These are phyloP conservation scores for Crotalus horridus DNA, from an alignment of 2,113 vertebrate species.

Conservation along the genomic window DNA sequence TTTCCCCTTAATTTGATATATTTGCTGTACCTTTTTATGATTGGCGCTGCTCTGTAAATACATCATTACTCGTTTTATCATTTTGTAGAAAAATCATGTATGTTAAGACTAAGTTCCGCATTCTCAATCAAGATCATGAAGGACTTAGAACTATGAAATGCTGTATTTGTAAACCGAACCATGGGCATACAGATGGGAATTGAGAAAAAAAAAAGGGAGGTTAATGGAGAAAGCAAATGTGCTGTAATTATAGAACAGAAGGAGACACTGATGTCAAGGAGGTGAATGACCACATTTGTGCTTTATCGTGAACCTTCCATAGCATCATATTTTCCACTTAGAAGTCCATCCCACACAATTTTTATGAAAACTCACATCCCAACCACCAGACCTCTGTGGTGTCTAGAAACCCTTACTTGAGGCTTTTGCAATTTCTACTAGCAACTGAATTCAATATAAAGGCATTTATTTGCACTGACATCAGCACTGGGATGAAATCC, in stretches of 20 bases:
- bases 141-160: rapidly evolving
- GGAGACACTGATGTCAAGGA: background rate
- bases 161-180: background rate
- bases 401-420: background rate
- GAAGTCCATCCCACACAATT: background rate
- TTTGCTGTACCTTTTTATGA: background rate
- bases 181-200: rapidly evolving
- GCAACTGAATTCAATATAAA: background rate
- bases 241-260: rapidly evolving
- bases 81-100: background rate
- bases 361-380: background rate
- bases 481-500: background rate
- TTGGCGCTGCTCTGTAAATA: background rate
- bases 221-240: background rate
- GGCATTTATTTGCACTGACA: background rate
- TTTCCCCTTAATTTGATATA: background rate
- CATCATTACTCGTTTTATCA: background rate
- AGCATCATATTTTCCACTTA: background rate
- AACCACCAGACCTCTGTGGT: background rate
- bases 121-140: background rate
- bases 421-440: background rate
- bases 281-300: rapidly evolving
- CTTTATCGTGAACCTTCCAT: background rate
- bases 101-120: background rate
- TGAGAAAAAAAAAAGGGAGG: background rate